phyloP scores from a whole-genome alignment of 2,888 invertebrate genomes.

The Sclerodermus sp. region DNA sequence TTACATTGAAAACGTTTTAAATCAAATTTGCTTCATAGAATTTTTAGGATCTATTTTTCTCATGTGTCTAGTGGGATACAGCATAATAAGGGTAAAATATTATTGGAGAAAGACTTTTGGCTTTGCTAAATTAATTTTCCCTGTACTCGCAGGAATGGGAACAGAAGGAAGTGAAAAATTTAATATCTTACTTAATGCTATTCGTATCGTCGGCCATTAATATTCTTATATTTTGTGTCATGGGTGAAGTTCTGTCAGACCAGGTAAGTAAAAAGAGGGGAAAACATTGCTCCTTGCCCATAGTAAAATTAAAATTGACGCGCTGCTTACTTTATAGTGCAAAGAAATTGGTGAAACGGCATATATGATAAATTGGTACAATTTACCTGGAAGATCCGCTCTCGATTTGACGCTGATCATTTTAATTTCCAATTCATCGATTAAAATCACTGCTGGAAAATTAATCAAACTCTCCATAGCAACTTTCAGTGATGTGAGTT shows the following conservation, averaged over 20 bases:
- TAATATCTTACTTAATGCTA: conserved; percentile 13
- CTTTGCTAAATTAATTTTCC: background rate
- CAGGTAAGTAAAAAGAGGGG: conserved; percentile 14
- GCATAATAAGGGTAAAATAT: background rate
- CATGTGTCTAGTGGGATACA: background rate
- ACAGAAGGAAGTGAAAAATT: conserved; percentile 12
- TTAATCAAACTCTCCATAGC: conserved; percentile 26
- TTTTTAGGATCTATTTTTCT: background rate
- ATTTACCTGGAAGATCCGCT: conserved; percentile 23
- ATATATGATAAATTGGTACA: conserved; percentile 34
- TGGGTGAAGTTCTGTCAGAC: conserved; percentile 18
- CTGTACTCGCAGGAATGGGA: conserved; percentile 8
- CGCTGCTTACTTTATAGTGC: conserved; percentile 20
- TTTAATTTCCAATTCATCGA: conserved; percentile 25
- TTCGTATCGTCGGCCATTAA: conserved; percentile 18
- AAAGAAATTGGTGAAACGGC: conserved; percentile 28
- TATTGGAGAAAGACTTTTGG: background rate
- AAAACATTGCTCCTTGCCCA: no score
- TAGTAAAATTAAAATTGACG: no score
- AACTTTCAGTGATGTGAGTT: conserved; percentile 32
- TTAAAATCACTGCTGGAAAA: conserved; percentile 32
- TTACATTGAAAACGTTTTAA: background rate
- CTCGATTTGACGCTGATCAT: conserved; percentile 24
- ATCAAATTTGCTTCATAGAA: background rate
- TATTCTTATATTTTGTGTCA: conserved; percentile 19